Evolutionary conservation across 2,888 invertebrate genomes (phyloP).

Genomic region (Tuta absoluta): DNA sequence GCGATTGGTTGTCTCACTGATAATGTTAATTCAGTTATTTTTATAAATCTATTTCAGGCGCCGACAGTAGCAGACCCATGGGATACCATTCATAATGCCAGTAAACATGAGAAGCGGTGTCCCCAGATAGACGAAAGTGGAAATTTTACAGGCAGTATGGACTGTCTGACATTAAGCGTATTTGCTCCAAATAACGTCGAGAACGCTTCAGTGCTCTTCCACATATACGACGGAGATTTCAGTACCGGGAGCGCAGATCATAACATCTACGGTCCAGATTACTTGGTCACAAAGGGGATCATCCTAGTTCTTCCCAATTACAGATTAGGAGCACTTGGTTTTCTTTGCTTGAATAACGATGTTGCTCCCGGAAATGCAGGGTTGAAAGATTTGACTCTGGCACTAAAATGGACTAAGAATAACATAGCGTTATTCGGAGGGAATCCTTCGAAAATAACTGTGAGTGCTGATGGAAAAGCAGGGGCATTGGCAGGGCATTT

Average conservation of each 20-base stretch:
- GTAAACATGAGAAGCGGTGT: conserved; percentile 51
- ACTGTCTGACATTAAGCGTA: conserved; percentile 69
- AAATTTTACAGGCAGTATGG: conserved; percentile 44
- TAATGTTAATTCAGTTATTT: background rate
- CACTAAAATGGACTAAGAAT: conserved; percentile 59
- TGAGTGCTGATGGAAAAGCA: conserved; percentile 63
- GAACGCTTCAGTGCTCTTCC: conserved; percentile 57
- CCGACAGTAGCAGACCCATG: conserved; percentile 45
- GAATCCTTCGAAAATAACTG: conserved; percentile 57
- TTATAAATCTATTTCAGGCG: conserved; percentile 46
- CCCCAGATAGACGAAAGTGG: conserved; percentile 52
- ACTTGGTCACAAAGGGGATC: conserved; percentile 53
- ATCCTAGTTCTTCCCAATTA: conserved; percentile 68
- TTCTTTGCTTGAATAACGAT: conserved; percentile 59
- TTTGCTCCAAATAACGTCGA: conserved; percentile 48
- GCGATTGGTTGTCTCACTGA: too few relatives aligned
- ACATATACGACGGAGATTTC: conserved; percentile 68
- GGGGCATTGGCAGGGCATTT: conserved; percentile 63
- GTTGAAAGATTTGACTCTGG: conserved; percentile 63
- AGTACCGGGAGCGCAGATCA: conserved; percentile 60
- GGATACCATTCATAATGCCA: conserved; percentile 40
- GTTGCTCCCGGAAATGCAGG: conserved; percentile 68
- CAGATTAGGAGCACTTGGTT: conserved; percentile 67
- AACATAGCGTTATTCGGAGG: conserved; percentile 66
- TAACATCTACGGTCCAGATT: conserved; percentile 59